phyloP scores from a whole-genome alignment of 2,113 vertebrate genomes.

The Nothocercus nigrocapillus region DNA sequence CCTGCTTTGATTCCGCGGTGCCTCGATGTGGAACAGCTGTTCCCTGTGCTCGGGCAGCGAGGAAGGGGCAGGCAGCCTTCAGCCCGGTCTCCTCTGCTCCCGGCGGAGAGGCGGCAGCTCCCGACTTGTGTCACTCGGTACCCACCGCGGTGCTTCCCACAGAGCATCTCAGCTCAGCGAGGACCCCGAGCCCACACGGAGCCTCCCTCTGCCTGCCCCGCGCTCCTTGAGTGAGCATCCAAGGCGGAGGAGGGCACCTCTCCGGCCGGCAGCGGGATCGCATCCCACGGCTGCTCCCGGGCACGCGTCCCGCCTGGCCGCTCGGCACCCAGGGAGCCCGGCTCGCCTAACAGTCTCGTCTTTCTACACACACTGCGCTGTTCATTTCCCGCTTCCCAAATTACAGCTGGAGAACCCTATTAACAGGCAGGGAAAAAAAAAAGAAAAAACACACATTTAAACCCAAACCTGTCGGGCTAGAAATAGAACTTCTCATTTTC shows the following conservation, averaged over 20 bases:
- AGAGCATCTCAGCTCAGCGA: background rate
- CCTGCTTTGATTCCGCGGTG: background rate
- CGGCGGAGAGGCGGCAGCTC: background rate
- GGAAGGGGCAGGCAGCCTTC: background rate
- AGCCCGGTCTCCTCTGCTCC: background rate
- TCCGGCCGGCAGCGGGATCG: no score
- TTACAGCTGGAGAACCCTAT: slow-evolving; percentile 29
- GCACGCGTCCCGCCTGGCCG: background rate
- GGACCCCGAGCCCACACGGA: background rate
- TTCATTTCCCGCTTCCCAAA: slow-evolving; percentile 51
- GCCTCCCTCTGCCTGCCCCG: background rate
- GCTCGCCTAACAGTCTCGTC: background rate
- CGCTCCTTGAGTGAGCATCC: background rate
- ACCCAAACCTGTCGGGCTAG: slow-evolving; percentile 55
- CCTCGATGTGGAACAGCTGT: background rate
- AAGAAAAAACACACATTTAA: slow-evolving; percentile 13
- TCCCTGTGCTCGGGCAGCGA: background rate
- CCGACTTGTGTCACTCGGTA: no score
- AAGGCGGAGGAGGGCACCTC: background rate
- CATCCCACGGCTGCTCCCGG: background rate
- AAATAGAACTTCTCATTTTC: slow-evolving; percentile 72
- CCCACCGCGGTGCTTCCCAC: background rate
- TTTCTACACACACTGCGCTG: slow-evolving; percentile 14
- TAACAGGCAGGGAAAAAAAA: background rate
- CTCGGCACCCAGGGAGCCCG: rapidly evolving